Percentiles rank a stretch among this genome's conserved stretches.
Evolutionary conservation across 1,140 invertebrate species (phyloP).

Genomic region (Armadillidium nasatum): DNA sequence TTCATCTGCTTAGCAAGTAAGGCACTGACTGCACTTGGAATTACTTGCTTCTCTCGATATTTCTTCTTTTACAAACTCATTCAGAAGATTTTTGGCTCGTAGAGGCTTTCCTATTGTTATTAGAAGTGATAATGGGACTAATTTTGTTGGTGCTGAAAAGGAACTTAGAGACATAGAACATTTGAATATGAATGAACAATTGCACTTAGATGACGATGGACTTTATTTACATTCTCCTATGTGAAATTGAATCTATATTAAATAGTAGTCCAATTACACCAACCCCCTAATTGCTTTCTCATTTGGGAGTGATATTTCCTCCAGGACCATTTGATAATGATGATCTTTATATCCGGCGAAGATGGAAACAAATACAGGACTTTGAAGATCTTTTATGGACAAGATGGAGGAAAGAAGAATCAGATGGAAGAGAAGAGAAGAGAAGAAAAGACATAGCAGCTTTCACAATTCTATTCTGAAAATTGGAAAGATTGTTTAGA

Average conservation of each 20-base stretch:
- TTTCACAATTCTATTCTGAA: too few relatives aligned
- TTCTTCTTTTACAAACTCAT: constrained; percentile 45
- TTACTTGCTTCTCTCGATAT: constrained; percentile 29
- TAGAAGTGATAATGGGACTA: constrained; percentile 49
- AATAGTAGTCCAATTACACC: not conserved
- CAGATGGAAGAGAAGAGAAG: too few relatives aligned
- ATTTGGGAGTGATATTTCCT: not conserved
- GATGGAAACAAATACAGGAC: not conserved
- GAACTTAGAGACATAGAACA: constrained; percentile 36
- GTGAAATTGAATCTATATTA: constrained; percentile 1
- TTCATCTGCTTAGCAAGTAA: constrained; percentile 47
- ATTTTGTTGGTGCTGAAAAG: constrained; percentile 48
- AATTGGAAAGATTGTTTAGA: too few relatives aligned
- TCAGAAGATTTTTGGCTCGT: constrained; percentile 48
- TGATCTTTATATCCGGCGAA: not conserved
- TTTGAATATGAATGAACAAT: not conserved
- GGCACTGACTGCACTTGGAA: constrained; percentile 47
- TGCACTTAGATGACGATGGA: not conserved
- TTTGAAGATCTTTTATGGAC: not conserved
- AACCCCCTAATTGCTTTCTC: not conserved
- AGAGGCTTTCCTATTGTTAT: constrained; percentile 47
- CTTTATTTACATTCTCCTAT: not conserved
- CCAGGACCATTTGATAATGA: not conserved
- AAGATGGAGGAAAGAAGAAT: too few relatives aligned
- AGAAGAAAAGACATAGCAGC: too few relatives aligned